Conservation (phyloP, 2,113 vertebrate species). For the Trichomycterus rosablanca region DNA sequence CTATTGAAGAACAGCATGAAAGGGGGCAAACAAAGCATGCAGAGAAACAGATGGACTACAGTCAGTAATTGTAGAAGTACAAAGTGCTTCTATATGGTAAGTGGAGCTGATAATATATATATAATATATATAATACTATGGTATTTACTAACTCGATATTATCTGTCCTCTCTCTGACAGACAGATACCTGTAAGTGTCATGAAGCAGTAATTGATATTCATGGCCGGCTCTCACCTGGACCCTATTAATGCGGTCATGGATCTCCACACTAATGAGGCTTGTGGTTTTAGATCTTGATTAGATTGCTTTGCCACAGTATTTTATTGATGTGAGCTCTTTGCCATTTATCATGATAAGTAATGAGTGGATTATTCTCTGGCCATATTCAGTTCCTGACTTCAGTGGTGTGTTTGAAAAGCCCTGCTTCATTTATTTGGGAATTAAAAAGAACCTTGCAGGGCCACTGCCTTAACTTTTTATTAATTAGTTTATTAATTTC, state of each 20-base stretch:
- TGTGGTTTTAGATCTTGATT: constrained; percentile 71
- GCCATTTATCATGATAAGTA: constrained; percentile 77
- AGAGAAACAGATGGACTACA: no score
- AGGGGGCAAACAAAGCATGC: no score
- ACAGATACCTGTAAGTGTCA: constrained; percentile 58
- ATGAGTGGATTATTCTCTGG: constrained; percentile 73
- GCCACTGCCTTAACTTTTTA: not conserved
- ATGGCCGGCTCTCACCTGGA: constrained; percentile 61
- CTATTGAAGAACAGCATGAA: no score
- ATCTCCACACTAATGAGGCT: constrained; percentile 70
- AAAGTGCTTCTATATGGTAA: no score
- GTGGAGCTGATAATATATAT: no score
- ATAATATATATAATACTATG: not conserved
- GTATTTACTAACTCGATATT: no score
- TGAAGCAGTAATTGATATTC: constrained; percentile 63
- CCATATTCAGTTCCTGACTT: constrained; percentile 64
- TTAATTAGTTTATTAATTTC: no score
- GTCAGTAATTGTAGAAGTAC: no score
- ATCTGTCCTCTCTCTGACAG: constrained; percentile 46
- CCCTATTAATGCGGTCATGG: constrained; percentile 71
- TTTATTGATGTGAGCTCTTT: constrained; percentile 75
- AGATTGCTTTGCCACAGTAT: constrained; percentile 69
- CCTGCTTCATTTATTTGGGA: constrained; percentile 4
- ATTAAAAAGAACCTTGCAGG: not conserved
- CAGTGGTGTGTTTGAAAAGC: constrained; percentile 53